Base-by-base conservation (phyloP, 1,140 invertebrate species). In the Atta cephalotes region DNA sequence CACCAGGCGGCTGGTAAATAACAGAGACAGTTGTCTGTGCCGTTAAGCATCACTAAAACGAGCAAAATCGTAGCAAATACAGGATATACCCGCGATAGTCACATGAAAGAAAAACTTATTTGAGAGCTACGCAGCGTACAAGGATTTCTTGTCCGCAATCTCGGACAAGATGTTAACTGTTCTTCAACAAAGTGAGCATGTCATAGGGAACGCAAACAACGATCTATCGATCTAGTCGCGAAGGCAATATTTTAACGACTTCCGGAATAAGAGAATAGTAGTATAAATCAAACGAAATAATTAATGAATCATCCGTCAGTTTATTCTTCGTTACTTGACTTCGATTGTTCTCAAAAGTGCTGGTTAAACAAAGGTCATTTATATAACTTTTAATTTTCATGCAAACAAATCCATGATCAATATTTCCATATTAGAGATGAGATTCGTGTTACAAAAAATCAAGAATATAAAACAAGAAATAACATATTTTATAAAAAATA, bases 81-180 rank as follows among this genome's bases (percentile, higher is more conserved):
- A 62, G 87, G 82, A 88, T 80, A 76, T 49, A 58, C 25, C 25
- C 0, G 25, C 25, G 25, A 25, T 85, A 79, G 65, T 66, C 51
- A 14, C 51, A 35, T n/a, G 65, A 58, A 58, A 12, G 28, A 85
- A 74, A 25, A 25, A 62, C 62, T 18, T 31, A 65, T 65, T 74
- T 74, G 49, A 68, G 71, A 90, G 62, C 71, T 65, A 39, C 63
- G 63, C 58, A 63, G 56, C 70, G 62, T 71, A 39, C 16, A 35
- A 45, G 56, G 58, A 77, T 63, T 91, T 91, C 89, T 91, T 91
- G 91, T 89, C 89, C 85, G 56, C 77, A 72, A 91, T 91, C 90
- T 89, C 78, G 63, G 66, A 78, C 87, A 85, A 80, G 35, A 84
- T 65, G 76, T 60, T 91, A 91, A 91, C 90, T 87, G 89, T 91